Base-by-base conservation (phyloP, 1,140 invertebrate species). In the Hormaphis cornu region DNA sequence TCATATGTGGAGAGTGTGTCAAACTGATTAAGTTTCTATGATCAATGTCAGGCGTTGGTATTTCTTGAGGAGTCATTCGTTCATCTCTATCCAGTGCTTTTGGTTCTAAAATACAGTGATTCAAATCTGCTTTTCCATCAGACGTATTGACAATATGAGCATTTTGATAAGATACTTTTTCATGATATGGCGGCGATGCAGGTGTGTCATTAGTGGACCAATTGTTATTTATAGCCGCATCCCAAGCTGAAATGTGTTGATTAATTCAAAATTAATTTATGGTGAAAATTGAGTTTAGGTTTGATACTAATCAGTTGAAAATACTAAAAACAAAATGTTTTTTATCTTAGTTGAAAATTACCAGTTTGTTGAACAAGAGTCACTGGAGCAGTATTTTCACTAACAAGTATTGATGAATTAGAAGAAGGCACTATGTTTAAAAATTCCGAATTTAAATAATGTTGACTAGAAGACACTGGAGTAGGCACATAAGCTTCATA, bases 1-100 rank as follows among this genome's bases (percentile, higher is more conserved):
- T 63, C 35, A 72, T 42, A n/a, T 76, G 77, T 6, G 85, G 85
- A 73, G 86, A 88, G 33, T 88, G 87, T 12, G 88, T 91, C 5
- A 91, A 76, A 72, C 87, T 87, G 73, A 91, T 91, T n/a, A 91
- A 76, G 79, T 91, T 91, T 72, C 89, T 81, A 75, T 91, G 89
- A 78, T 90, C 89, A 20, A 91, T 86, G 69, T 76, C 75, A n/a
- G 70, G 69, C 56, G 72, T 72, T 52, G 20, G 44, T 5, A 56
- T 42, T 30, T 69, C 33, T 50, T 37, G 40, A 20, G 37, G 26
- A 20, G 24, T 18, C 18, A 50, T 30, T 58, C 72, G 40, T 58
- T 73, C 72, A 56, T 74, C 73, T 37, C 59, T 71, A 66, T 74
- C 73, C 33, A 58, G 20, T 22, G 69, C 30, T 33, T 53, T 56